Base-by-base conservation (phyloP, 2,888 invertebrate genomes). In the Helobdella robusta region DNA sequence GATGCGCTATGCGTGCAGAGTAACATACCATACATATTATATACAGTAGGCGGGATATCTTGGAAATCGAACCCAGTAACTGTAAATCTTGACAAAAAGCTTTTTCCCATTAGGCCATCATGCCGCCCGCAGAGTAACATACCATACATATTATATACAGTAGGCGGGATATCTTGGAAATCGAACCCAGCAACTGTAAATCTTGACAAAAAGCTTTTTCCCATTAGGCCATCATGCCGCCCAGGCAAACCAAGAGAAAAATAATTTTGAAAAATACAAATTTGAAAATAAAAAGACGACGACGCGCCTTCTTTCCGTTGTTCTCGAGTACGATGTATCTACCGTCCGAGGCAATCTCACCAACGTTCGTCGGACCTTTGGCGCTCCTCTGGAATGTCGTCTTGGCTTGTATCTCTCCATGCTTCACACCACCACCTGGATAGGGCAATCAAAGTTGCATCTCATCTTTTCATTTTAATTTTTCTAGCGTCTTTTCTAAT, bases 331-430 rank as follows among this genome's bases (percentile, higher is more conserved):
- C 72, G 71, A 82, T 77, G 73, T 73, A 82, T 69, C 79, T 79
- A 61, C 82, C 82, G 66, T 81, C 80, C 3, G 81, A 77, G 66
- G 76, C 74, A 60, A 80, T 80, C 70, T 82, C 82, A 15, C 40
- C 50, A 44, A 68, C 59, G 52, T 34, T 32, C 6, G 60, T 60
- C 11, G 68, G 66, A 20, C 68, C 68, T 34, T 66, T 68, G 64
- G 68, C 66, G 28, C 63, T 63, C 52, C 58, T 58, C 64, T 68
- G 82, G 78, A 81, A 83, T 15, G 82, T 82, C 1, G 82, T 83
- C 73, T 81, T 82, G 48, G 82, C 81, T 11, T 81, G 79, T 64
- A 81, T 81, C 69, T 82, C 82, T 2, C 81, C 79, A 56, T 76
- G 6, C 20, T 50, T 50, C 6, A 50, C n/a, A 23, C 6, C n/a